Percentiles rank a stretch among this genome's conserved stretches.
Evolutionary conservation across 2,113 vertebrate species (phyloP).

Genomic region (human (Homo sapiens)): DNA sequence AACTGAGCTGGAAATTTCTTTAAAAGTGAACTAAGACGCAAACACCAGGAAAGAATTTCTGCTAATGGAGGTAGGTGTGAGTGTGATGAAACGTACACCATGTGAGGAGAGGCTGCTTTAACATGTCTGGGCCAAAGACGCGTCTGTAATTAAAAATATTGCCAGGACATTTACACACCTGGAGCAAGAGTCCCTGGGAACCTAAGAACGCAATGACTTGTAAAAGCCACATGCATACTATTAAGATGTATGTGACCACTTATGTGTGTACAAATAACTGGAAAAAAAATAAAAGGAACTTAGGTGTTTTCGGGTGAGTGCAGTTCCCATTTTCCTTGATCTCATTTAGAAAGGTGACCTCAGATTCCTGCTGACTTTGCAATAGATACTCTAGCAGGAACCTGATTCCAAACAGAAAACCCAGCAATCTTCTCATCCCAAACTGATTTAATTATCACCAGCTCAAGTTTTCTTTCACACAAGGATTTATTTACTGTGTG

Average conservation of each 20-base stretch:
- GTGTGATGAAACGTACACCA: not conserved
- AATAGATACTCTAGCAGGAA: not conserved
- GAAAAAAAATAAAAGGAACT: not conserved
- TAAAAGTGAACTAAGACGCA: slow-evolving; percentile 11
- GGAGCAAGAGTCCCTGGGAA: not conserved
- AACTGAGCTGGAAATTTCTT: slow-evolving; percentile 42
- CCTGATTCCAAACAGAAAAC: not conserved
- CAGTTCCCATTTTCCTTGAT: not conserved
- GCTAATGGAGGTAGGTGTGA: not conserved
- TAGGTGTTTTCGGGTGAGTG: not conserved
- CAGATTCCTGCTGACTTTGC: not conserved
- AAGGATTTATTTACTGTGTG: not conserved
- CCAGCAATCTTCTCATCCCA: not conserved
- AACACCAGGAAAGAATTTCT: not conserved
- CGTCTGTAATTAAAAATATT: not conserved
- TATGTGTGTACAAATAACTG: not conserved
- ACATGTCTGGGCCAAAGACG: not conserved
- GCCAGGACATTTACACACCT: not conserved
- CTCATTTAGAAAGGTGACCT: not conserved
- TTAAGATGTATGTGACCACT: not conserved
- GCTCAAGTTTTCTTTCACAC: not conserved
- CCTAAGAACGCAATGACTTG: not conserved
- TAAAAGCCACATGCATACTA: not conserved
- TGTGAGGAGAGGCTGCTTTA: not conserved
- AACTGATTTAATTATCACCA: not conserved